Evolutionary conservation across 2,113 vertebrate genomes (phyloP), one percentile per base, ranked within the genome.

Genomic region (Mirounga angustirostris): DNA sequence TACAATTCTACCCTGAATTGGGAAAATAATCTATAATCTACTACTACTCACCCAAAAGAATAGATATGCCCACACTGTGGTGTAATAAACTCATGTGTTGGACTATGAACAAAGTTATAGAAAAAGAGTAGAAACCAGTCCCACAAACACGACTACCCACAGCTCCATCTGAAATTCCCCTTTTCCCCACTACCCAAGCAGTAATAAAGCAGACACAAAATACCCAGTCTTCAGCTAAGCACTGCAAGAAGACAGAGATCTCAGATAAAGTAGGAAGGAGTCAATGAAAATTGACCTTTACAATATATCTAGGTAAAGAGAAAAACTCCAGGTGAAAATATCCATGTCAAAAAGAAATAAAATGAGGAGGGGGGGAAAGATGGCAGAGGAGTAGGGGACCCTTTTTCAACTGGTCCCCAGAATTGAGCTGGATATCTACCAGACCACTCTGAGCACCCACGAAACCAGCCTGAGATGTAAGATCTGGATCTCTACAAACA

Each of bases 91-190:
- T 67, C 80, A 88, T 33, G 59, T 88, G 82, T 91, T 92, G 26
- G 14, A 21, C 28, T 56, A 56, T 36, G 22, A 97, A 93, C 16
- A 91, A 93, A 94, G 58, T 91, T 83, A 89, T 0, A 26, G 26
- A 82, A 86, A 92, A 95, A 95, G 58, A 90, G 46, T 80, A 90
- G 91, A 95, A 97, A 93, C 40, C 14, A 73, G 4, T 21, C 18
- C 82, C 83, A 61, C 26, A 83, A 71, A 59, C 19, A 54, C n/a
- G 33, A 74, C 12, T 36, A 22, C 14, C 40, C 59, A 84, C 36
- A 80, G 30, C 54, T 94, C 28, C 30, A 54, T 56, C 63, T 85
- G 36, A 85, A 52, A 78, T 96, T 92, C 84, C 94, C 50, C 58
- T 73, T 84, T 82, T 58, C 33, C 9, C 10, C 11, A 71, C 52